These are phyloP conservation scores for Pagetopsis macropterus DNA, from an alignment of 2,797 vertebrate species.

Conservation along the genomic window DNA sequence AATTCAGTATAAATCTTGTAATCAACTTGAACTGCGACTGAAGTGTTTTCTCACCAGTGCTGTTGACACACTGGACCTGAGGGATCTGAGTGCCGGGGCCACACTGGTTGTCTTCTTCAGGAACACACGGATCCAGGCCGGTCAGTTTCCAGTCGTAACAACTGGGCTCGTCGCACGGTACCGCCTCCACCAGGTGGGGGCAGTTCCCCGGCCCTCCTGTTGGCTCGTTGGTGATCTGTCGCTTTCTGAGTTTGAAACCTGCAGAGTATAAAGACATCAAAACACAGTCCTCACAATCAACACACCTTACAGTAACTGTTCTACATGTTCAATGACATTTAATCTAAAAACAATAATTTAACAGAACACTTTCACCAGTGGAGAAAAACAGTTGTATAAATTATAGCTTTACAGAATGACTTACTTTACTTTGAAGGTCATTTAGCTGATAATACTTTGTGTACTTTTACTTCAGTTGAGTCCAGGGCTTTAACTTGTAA, in stretches of 20 bases:
- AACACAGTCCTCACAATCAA: neutral
- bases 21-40: neutral
- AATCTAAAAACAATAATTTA: no score
- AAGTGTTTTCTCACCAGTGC: conserved; percentile 85
- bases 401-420: neutral
- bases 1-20: no score
- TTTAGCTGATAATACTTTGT: no score
- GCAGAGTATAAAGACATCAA: neutral
- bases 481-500: neutral
- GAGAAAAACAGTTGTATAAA: no score
- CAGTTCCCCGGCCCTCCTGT: conserved; percentile 90
- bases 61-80: conserved; percentile 88
- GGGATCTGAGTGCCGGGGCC: conserved; percentile 88
- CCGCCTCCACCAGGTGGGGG: conserved; percentile 93
- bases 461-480: neutral
- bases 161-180: conserved; percentile 94
- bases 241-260: conserved; percentile 95
- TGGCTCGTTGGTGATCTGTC: conserved; percentile 88
- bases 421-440: neutral
- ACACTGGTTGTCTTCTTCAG: conserved; percentile 86
- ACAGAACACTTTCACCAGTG: neutral
- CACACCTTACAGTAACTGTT: neutral
- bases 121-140: conserved; percentile 87
- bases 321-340: neutral
- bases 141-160: conserved; percentile 90